Evolutionary conservation across 30 jellyfish, hydroid and myxozoan genomes (phyloP).

Genomic region (Hydractinia echinata): DNA sequence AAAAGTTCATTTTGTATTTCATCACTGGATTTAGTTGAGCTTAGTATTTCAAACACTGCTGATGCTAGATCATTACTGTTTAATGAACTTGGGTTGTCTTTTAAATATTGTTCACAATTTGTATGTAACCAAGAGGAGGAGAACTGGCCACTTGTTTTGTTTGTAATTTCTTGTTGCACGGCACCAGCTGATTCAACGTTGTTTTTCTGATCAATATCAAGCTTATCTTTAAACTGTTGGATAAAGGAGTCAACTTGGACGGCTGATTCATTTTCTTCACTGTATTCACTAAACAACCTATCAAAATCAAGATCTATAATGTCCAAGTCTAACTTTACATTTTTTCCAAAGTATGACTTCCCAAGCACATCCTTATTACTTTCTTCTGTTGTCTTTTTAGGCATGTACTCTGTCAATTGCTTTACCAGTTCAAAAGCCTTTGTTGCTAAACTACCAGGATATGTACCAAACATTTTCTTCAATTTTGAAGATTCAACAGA

Average conservation of each 20-base stretch:
- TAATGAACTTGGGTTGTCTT: slow-evolving; percentile 55
- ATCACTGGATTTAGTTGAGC: slow-evolving; percentile 53
- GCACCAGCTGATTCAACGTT: background rate
- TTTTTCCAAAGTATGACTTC: slow-evolving; percentile 55
- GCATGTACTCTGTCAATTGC: slow-evolving; percentile 36
- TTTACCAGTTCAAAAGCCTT: slow-evolving; percentile 64
- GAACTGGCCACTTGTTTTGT: background rate
- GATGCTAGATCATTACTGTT: slow-evolving; percentile 35
- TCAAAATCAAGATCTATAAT: slow-evolving; percentile 25
- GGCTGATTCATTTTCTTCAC: slow-evolving; percentile 22
- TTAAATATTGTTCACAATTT: slow-evolving; percentile 59
- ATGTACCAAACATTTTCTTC: slow-evolving; percentile 61
- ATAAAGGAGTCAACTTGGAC: slow-evolving; percentile 42
- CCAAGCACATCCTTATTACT: background rate
- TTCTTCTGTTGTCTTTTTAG: slow-evolving; percentile 27
- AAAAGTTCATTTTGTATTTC: slow-evolving; percentile 86
- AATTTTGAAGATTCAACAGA: slow-evolving; percentile 61
- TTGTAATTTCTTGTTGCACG: background rate
- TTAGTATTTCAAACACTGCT: slow-evolving; percentile 66
- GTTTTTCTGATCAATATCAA: slow-evolving; percentile 31
- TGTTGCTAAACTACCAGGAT: slow-evolving; percentile 65
- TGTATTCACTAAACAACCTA: slow-evolving; percentile 42
- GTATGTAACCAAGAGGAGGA: slow-evolving; percentile 55
- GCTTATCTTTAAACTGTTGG: slow-evolving; percentile 50
- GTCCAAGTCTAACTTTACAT: slow-evolving; percentile 43